These are phyloP conservation scores for Centropristis striata DNA, from an alignment of 2,113 vertebrate species.

Conservation along the genomic window DNA sequence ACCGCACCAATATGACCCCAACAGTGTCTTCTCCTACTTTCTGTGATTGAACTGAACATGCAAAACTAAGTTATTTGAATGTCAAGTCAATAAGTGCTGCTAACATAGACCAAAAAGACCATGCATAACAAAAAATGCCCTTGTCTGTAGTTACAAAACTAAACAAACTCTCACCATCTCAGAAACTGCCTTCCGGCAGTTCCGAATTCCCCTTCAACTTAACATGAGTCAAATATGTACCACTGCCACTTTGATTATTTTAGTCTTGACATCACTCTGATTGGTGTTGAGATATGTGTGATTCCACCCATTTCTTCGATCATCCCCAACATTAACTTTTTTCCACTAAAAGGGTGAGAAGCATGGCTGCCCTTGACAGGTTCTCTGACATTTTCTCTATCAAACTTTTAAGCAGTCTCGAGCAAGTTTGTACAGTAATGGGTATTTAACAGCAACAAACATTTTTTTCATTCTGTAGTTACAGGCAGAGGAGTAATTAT, in stretches of 20 bases:
- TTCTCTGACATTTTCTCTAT: neutral
- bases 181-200: neutral
- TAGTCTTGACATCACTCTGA: slow-evolving; percentile 56
- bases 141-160: slow-evolving; percentile 12
- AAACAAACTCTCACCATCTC: slow-evolving; percentile 9
- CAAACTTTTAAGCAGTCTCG: neutral
- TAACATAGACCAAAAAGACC: neutral
- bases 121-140: neutral
- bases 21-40: neutral
- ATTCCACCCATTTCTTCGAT: slow-evolving; percentile 17
- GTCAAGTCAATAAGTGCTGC: neutral
- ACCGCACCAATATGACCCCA: neutral
- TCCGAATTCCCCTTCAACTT: slow-evolving; percentile 10
- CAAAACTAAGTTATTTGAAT: slow-evolving; percentile 10
- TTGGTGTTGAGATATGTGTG: slow-evolving; percentile 29
- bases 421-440: neutral
- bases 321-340: neutral
- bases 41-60: neutral
- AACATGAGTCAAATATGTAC: slow-evolving; percentile 47
- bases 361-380: neutral
- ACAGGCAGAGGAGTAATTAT: too few relatives aligned
- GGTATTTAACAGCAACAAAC: neutral
- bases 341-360: neutral
- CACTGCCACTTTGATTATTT: slow-evolving; percentile 7
- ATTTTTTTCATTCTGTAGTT: neutral